Evolutionary conservation across 2,888 invertebrate species (phyloP), one percentile per base, ranked within the genome.

Genomic region (Panorpa germanica): DNA sequence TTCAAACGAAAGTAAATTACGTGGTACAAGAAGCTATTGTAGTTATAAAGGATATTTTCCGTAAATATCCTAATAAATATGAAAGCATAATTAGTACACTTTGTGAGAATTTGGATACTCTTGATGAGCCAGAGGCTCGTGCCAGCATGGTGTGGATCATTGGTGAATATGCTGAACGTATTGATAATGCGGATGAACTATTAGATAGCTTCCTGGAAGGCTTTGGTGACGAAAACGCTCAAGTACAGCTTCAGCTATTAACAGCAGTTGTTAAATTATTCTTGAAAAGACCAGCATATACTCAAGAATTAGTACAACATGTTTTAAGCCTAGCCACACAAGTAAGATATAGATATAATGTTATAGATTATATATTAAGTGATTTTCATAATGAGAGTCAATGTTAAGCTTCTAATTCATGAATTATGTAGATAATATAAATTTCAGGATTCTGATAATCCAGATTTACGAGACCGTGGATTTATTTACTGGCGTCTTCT

Each of bases 1-100:
- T 99, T 48, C 96, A 98, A 56, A 99, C 98, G 0, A 99, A 99
- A 61, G 96, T 88, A 12, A 99, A 99, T 63, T 98, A 99, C 51
- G 98, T 98, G 10, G 98, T 98, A 1, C 98, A 99, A 53, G 98
- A 99, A 52, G 98, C 98, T 1, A 95, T 98, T 38, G 98, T 98
- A 8, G 98, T 98, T 13, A 98, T 98, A 47, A 98, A 99, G 59
- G 90, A 91, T 47, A 90, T 90, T 38, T 90, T 90, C 67, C 64
- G 86, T 32, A 88, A 98, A 55, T 98, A 99, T 57, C 98, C 98
- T 7, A 98, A 98, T 57, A 95, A 98, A 53, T 98, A 98, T 50
- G 98, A 99, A 59, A 95, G 93, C 53, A 98, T 98, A 48, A 98
- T 98, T 50, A 93, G 95, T 37, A 98, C 96, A 0, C 62, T 98